These are phyloP conservation scores for Mola mola DNA, from an alignment of 2,113 vertebrate species.

Conservation along the genomic window DNA sequence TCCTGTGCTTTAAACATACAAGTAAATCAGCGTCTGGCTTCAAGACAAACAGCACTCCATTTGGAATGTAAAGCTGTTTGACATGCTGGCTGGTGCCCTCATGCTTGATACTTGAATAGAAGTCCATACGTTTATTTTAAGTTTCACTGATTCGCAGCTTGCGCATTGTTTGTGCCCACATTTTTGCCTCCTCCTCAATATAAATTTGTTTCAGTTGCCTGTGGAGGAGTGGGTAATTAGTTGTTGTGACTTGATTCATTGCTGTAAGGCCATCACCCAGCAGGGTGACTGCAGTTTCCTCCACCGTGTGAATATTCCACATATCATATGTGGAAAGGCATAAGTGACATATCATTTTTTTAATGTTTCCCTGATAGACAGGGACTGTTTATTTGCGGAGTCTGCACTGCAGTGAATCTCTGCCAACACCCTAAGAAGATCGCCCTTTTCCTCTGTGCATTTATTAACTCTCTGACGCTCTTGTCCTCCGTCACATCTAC, in stretches of 20 bases:
- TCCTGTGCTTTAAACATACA: too few species aligned
- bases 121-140: background rate
- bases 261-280: background rate
- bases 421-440: constrained; percentile 25
- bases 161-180: too few species aligned
- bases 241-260: constrained; percentile 6
- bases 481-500: constrained; percentile 12
- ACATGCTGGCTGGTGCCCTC: background rate
- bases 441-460: background rate
- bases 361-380: too few species aligned
- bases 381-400: background rate
- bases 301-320: background rate
- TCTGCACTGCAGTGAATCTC: constrained; percentile 12
- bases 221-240: background rate
- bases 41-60: background rate
- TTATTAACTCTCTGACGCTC: constrained; percentile 12
- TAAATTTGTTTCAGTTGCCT: background rate
- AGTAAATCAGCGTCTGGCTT: too few species aligned
- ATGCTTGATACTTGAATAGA: background rate
- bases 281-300: constrained; percentile 5
- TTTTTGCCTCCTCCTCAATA: too few species aligned
- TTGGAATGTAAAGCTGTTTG: background rate
- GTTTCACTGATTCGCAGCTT: constrained; percentile 4
- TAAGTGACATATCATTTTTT: too few species aligned
- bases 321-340: too few species aligned